Conservation (phyloP, 2,888 invertebrate species). For the Lymantria monacha region DNA sequence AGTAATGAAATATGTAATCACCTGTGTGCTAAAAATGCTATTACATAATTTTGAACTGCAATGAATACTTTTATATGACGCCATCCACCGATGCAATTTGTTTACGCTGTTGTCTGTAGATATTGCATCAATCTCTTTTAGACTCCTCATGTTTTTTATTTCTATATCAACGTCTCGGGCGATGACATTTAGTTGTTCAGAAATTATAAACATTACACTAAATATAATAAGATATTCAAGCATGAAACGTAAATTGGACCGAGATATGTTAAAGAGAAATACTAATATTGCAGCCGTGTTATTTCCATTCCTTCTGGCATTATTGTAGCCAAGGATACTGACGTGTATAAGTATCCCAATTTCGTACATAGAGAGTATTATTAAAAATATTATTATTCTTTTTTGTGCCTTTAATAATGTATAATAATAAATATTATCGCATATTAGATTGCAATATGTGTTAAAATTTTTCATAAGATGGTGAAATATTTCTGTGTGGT, state of each 20-base stretch:
- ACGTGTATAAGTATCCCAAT: not conserved
- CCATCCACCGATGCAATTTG: conserved; percentile 37
- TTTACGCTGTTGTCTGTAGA: conserved; percentile 1
- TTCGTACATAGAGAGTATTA: not conserved
- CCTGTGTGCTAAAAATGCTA: conserved; percentile 39
- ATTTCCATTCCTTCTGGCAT: not conserved
- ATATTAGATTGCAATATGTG: not conserved
- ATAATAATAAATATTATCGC: not conserved
- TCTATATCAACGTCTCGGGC: not conserved
- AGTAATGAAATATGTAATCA: conserved; percentile 8
- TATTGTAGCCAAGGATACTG: not conserved
- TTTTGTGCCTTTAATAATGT: not conserved
- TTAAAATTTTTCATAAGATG: not conserved
- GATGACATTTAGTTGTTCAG: not conserved
- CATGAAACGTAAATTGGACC: not conserved
- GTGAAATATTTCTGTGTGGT: not conserved
- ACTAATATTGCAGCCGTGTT: not conserved
- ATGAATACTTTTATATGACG: conserved; percentile 35
- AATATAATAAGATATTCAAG: not conserved
- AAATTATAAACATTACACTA: not conserved
- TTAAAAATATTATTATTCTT: not conserved
- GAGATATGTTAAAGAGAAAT: not conserved
- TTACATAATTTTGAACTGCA: conserved; percentile 34
- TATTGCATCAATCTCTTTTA: not conserved
- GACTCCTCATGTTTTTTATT: not conserved